phyloP scores from a whole-genome alignment of 2,797 vertebrate species.

The Peromyscus eremicus region DNA sequence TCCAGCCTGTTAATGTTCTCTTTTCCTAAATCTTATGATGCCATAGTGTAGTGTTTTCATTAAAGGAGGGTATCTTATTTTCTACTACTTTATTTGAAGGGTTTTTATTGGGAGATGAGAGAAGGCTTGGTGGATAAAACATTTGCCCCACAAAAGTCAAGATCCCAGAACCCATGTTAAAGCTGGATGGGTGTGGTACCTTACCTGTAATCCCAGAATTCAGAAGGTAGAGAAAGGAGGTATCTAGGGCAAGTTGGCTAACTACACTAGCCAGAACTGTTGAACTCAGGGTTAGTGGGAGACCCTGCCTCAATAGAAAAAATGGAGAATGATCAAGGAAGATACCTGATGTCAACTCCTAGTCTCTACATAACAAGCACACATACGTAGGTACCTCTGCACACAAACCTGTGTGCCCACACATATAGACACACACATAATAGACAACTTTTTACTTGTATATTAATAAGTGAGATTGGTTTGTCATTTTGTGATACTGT shows the following conservation, averaged over 20 bases:
- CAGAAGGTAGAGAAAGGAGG: neutral
- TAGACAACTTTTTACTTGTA: conserved; percentile 30
- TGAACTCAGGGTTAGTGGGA: neutral
- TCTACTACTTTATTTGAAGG: neutral
- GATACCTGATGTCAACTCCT: neutral
- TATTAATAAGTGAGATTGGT: neutral
- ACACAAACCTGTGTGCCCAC: neutral
- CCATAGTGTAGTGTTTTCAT: neutral
- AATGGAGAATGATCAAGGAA: neutral
- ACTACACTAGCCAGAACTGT: neutral
- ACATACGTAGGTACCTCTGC: neutral
- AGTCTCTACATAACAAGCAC: neutral
- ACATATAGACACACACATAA: neutral
- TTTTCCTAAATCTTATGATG: conserved; percentile 37
- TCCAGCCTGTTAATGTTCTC: neutral
- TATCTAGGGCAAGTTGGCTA: neutral
- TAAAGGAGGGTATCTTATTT: conserved; percentile 29
- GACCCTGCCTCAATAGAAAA: neutral
- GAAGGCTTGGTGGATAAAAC: neutral
- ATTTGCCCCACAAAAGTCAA: neutral
- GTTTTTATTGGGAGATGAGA: neutral
- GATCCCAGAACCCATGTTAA: neutral
- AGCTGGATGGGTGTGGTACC: neutral
- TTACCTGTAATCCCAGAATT: neutral
- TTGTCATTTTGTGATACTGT: conserved; percentile 1